These are phyloP conservation scores for Peromyscus californicus DNA, from an alignment of 2,113 vertebrate species.

Conservation along the genomic window DNA sequence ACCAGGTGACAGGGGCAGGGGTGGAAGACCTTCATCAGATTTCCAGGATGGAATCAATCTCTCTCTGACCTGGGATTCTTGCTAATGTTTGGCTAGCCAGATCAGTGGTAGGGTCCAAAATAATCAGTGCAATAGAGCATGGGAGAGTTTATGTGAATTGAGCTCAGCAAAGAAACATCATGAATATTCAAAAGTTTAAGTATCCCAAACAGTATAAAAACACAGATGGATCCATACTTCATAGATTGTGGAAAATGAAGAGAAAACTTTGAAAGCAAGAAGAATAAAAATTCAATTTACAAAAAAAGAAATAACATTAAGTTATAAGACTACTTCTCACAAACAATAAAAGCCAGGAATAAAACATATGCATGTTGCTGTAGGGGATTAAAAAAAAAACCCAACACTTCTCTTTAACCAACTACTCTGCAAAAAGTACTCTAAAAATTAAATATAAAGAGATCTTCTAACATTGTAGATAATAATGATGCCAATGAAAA, in stretches of 20 bases:
- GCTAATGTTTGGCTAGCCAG: neutral
- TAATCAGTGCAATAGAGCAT: too few species aligned
- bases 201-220: neutral
- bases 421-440: neutral
- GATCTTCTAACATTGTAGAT: neutral
- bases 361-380: neutral
- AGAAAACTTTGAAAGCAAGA: neutral
- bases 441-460: neutral
- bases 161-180: too few species aligned
- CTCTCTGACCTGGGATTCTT: neutral
- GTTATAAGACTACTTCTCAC: neutral
- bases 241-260: neutral
- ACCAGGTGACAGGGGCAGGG: too few species aligned
- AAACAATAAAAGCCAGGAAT: neutral
- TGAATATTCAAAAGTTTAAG: neutral
- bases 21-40: neutral
- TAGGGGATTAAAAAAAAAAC: too few species aligned
- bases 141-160: neutral
- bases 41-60: neutral
- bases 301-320: neutral
- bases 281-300: neutral
- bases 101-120: neutral
- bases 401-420: neutral
- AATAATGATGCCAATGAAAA: neutral
- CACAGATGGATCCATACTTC: neutral